These are phyloP conservation scores for Tipula vernalis DNA, from an alignment of 2,888 invertebrate species.

Conservation along the genomic window DNA sequence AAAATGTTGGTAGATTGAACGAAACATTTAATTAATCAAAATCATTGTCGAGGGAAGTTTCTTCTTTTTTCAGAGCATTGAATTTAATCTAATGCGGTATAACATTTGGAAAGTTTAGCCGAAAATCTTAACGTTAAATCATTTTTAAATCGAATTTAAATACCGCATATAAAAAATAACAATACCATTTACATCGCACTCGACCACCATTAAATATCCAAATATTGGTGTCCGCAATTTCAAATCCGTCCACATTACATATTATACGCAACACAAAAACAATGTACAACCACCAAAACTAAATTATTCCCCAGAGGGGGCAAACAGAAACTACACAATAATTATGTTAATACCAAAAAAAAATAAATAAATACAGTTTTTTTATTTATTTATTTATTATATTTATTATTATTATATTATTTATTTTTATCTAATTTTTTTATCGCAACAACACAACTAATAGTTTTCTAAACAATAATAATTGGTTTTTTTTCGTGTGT, in stretches of 20 bases:
- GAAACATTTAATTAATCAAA: no score
- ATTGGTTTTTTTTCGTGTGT: background rate
- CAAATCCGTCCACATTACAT: background rate
- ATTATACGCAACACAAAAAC: background rate
- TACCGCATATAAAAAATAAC: background rate
- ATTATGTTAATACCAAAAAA: background rate
- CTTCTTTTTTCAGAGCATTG: no score
- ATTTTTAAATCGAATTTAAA: background rate
- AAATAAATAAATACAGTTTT: background rate
- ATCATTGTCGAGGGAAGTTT: no score
- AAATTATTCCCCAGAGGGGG: background rate
- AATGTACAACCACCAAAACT: background rate
- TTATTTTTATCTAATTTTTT: constrained; percentile 1
- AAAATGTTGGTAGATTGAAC: no score
- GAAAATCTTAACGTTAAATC: background rate
- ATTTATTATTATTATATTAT: background rate
- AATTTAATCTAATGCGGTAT: no score
- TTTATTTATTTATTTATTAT: background rate
- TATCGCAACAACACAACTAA: background rate
- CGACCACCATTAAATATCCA: background rate
- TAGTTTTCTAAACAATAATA: background rate
- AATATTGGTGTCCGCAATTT: background rate
- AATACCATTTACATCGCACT: background rate
- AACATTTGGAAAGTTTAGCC: no score
- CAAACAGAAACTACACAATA: background rate